Conservation (phyloP, 2,888 invertebrate species). For the Sphaerophoria rueppellii region DNA sequence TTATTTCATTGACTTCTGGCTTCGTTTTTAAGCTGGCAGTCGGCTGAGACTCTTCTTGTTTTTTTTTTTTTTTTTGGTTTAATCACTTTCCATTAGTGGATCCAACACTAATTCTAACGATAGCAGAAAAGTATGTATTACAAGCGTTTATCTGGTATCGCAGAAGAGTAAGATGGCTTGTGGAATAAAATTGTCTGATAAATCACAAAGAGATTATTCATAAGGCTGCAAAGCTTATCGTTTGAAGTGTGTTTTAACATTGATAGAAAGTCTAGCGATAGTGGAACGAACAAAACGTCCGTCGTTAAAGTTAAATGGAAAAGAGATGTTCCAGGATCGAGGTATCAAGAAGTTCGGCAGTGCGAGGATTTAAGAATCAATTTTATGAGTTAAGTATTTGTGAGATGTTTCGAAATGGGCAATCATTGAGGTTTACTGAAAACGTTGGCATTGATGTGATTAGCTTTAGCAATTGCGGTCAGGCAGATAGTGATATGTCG, state of each 20-base stretch:
- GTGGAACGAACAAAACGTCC: too few species aligned
- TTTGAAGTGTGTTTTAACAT: background rate
- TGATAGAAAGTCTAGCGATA: background rate
- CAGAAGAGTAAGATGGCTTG: background rate
- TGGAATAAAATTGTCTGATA: conserved; percentile 8
- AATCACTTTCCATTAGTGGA: conserved; percentile 67
- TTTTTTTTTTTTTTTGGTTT: conserved; percentile 16
- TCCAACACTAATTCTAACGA: conserved; percentile 12
- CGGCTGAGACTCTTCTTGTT: conserved; percentile 2
- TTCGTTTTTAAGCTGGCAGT: background rate
- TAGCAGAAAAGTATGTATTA: background rate
- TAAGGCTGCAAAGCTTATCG: background rate
- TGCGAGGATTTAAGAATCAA: too few species aligned
- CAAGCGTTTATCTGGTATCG: conserved; percentile 12
- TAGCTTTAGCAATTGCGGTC: too few species aligned
- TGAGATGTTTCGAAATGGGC: too few species aligned
- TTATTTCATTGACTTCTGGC: background rate
- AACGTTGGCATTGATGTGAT: too few species aligned
- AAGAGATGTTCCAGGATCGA: too few species aligned
- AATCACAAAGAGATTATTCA: background rate
- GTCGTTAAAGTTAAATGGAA: too few species aligned
- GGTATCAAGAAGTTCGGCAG: too few species aligned
- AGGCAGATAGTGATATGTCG: too few species aligned
- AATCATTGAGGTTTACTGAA: too few species aligned
- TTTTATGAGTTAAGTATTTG: too few species aligned